These are phyloP conservation scores for Zoanthus sociatus DNA, from an alignment of 92 coral and sea anemone genomes.

Conservation along the genomic window DNA sequence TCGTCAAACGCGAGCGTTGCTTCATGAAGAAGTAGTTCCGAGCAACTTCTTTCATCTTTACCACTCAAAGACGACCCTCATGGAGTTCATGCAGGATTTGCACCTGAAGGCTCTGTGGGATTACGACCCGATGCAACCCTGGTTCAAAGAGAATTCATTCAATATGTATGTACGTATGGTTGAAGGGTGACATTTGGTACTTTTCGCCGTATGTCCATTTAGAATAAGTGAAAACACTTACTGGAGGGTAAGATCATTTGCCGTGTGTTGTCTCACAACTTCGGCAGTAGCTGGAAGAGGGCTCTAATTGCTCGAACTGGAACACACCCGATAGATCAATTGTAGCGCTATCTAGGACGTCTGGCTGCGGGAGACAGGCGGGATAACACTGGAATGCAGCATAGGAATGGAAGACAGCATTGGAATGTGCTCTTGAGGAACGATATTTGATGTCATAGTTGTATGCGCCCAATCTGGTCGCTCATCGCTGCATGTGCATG, in stretches of 20 bases:
- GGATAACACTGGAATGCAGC: neutral
- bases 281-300: slow-evolving; percentile 53
- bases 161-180: neutral
- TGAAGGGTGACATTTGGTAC: neutral
- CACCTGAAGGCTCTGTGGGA: neutral
- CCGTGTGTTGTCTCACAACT: slow-evolving; percentile 11
- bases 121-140: slow-evolving; percentile 55
- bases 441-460: slow-evolving; percentile 18
- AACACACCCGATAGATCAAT: slow-evolving; percentile 22
- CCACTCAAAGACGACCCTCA: slow-evolving; percentile 42
- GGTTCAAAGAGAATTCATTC: slow-evolving; percentile 12
- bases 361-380: neutral
- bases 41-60: slow-evolving; percentile 51
- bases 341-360: slow-evolving; percentile 37
- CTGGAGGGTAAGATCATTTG: neutral
- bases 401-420: neutral
- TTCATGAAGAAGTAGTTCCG: neutral
- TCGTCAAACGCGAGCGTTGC: too few species aligned
- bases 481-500: slow-evolving; percentile 55
- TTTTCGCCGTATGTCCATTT: neutral
- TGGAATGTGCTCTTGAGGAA: neutral
- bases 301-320: slow-evolving; percentile 39
- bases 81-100: slow-evolving; percentile 43
- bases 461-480: neutral
- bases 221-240: slow-evolving; percentile 22